Percentiles rank a stretch among this genome's conserved stretches.
phyloP scores from a whole-genome alignment of 2,888 invertebrate species.

The Drosophila glabriapex region DNA sequence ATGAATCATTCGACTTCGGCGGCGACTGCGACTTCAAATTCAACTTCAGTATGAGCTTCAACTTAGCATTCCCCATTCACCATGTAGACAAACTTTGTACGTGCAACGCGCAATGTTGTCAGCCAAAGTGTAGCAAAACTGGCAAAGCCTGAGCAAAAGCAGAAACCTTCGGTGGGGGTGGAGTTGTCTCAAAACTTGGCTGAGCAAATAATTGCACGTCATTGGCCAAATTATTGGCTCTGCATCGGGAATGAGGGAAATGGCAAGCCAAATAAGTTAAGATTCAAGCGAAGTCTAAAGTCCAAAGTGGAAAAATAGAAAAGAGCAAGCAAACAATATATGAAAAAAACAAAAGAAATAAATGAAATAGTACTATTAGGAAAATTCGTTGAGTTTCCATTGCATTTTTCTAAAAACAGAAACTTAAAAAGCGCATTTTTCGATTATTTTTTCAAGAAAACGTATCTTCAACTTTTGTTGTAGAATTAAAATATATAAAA shows the following conservation, averaged over 20 bases:
- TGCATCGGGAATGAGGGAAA: constrained; percentile 19
- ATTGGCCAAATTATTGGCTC: constrained; percentile 75
- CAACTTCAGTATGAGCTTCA: constrained; percentile 18
- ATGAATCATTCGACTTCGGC: constrained; percentile 69
- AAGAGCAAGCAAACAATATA: background rate
- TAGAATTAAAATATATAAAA: background rate
- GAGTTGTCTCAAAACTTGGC: constrained; percentile 60
- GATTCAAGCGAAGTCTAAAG: constrained; percentile 1
- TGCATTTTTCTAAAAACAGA: too few relatives aligned
- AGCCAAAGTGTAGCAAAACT: constrained; percentile 26
- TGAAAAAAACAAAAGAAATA: constrained; percentile 1
- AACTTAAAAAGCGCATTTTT: too few relatives aligned
- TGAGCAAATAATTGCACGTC: constrained; percentile 76
- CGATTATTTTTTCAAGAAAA: too few relatives aligned
- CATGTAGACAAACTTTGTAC: constrained; percentile 75
- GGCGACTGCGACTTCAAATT: constrained; percentile 16
- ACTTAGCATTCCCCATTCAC: constrained; percentile 51
- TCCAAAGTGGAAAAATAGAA: constrained; percentile 1
- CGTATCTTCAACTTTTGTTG: too few relatives aligned
- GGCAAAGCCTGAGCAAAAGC: constrained; percentile 1
- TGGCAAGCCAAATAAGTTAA: constrained; percentile 10
- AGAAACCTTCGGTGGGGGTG: background rate
- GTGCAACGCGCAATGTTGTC: constrained; percentile 60
- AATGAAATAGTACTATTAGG: background rate
- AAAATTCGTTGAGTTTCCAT: background rate